These are phyloP conservation scores for Tupiocoris notatus DNA, from an alignment of 2,888 invertebrate species.

Conservation along the genomic window DNA sequence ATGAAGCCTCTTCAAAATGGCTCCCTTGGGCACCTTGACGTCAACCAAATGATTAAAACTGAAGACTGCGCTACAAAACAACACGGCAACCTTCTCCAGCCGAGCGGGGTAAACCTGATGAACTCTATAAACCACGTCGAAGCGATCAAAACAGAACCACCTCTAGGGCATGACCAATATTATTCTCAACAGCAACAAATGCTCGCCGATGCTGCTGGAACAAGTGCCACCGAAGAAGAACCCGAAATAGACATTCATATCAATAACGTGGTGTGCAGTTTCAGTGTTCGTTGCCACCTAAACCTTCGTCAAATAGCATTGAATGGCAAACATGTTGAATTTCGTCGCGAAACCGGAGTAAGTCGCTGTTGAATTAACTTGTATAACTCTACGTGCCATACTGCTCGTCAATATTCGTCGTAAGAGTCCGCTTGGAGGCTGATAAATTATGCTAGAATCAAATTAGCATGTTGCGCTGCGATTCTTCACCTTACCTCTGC, in stretches of 20 bases:
- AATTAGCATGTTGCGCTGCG: too few species aligned
- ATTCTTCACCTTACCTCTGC: too few species aligned
- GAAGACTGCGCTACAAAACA: slow-evolving; percentile 14
- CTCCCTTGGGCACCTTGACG: slow-evolving; percentile 53
- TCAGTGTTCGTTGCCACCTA: slow-evolving; percentile 94
- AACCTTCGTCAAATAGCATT: slow-evolving; percentile 91
- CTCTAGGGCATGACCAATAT: slow-evolving; percentile 5
- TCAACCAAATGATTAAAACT: slow-evolving; percentile 38
- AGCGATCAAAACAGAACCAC: not conserved
- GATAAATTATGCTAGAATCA: too few species aligned
- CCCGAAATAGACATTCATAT: slow-evolving; percentile 92
- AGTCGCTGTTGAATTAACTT: slow-evolving; percentile 42
- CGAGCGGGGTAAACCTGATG: not conserved
- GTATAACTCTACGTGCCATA: not conserved
- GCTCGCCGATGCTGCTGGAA: slow-evolving; percentile 8
- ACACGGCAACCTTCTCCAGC: slow-evolving; percentile 11
- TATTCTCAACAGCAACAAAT: slow-evolving; percentile 31
- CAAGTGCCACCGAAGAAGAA: slow-evolving; percentile 57
- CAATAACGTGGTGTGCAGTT: slow-evolving; percentile 96
- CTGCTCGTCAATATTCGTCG: not conserved
- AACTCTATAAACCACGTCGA: not conserved
- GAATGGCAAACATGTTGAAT: slow-evolving; percentile 91
- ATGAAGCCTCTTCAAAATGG: slow-evolving; percentile 73
- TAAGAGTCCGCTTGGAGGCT: too few species aligned
- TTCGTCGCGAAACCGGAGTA: slow-evolving; percentile 86